Conservation (phyloP, 2,113 vertebrate genomes). For the Pteruthius melanotis region DNA sequence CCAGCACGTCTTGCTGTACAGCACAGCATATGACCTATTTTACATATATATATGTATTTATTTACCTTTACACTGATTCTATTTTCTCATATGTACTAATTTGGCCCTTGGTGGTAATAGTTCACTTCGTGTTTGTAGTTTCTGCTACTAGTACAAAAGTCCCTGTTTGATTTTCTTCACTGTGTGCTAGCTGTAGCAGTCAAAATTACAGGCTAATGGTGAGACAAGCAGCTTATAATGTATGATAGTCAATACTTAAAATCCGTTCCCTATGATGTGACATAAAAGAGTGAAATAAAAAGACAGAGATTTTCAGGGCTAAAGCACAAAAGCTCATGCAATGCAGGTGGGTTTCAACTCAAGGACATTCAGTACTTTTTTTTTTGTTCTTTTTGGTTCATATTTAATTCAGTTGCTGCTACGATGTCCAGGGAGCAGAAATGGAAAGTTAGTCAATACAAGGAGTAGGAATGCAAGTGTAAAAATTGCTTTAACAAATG, state of each 20-base stretch:
- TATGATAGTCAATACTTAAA: slow-evolving; percentile 68
- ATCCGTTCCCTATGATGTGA: slow-evolving; percentile 22
- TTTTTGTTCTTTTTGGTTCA: slow-evolving; percentile 19
- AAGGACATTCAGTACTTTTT: slow-evolving; percentile 72
- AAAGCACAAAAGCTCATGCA: slow-evolving; percentile 69
- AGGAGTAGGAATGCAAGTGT: not conserved
- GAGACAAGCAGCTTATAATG: slow-evolving; percentile 46
- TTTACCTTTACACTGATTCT: slow-evolving; percentile 33
- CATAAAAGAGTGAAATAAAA: slow-evolving; percentile 46
- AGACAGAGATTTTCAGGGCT: slow-evolving; percentile 53
- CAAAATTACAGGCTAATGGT: slow-evolving; percentile 56
- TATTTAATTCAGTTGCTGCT: slow-evolving; percentile 59
- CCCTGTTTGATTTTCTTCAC: slow-evolving; percentile 45
- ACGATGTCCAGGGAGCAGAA: slow-evolving; percentile 25
- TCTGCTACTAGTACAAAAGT: slow-evolving; percentile 31
- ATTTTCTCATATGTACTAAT: slow-evolving; percentile 21
- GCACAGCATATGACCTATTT: not conserved
- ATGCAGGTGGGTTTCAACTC: slow-evolving; percentile 71
- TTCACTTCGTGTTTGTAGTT: not conserved
- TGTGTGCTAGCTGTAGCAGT: slow-evolving; percentile 22
- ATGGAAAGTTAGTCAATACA: slow-evolving; percentile 47
- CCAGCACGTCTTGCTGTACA: not conserved
- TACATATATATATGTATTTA: slow-evolving; percentile 19
- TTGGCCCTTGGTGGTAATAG: not conserved
- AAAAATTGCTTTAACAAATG: slow-evolving; percentile 22